Evolutionary conservation across 2,113 vertebrate species (phyloP).

Genomic region (Rhinoderma darwinii): DNA sequence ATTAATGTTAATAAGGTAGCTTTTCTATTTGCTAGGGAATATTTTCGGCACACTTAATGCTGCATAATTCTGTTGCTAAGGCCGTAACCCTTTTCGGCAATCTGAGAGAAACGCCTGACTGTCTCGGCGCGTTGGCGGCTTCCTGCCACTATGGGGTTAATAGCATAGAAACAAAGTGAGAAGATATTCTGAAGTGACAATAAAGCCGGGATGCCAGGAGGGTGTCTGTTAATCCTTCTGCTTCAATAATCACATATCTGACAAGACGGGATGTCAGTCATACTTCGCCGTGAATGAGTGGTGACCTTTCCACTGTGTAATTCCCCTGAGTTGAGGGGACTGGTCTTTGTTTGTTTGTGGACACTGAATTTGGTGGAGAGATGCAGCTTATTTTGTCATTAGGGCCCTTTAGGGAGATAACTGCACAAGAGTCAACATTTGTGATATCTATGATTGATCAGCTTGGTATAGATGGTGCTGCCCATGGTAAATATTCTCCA

Average conservation of each 20-base stretch:
- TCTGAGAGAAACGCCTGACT: neutral
- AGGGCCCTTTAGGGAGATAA: neutral
- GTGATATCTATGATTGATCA: slow-evolving; percentile 8
- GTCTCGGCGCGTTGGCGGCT: neutral
- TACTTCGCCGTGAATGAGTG: slow-evolving; percentile 39
- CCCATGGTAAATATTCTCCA: neutral
- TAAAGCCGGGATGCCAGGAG: slow-evolving; percentile 6
- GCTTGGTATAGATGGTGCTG: neutral
- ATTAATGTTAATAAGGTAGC: slow-evolving; percentile 53
- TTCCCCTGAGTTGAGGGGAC: slow-evolving; percentile 36
- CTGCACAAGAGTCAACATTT: neutral
- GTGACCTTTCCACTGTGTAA: slow-evolving; percentile 49
- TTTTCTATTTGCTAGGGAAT: slow-evolving; percentile 37
- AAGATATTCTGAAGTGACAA: slow-evolving; percentile 40
- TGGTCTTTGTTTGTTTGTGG: slow-evolving; percentile 33
- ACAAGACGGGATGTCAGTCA: slow-evolving; percentile 35
- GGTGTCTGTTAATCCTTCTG: slow-evolving; percentile 46
- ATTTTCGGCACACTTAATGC: slow-evolving; percentile 17
- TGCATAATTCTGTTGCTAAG: slow-evolving; percentile 4
- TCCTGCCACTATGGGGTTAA: neutral
- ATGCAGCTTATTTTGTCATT: slow-evolving; percentile 12
- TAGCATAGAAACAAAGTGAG: slow-evolving; percentile 30
- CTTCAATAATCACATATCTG: slow-evolving; percentile 47
- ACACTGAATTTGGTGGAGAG: slow-evolving; percentile 20
- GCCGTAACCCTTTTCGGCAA: slow-evolving; percentile 21